A percentile compares a stretch with the other conserved stretches of the same genome.
Conservation (phyloP, 1,140 invertebrate genomes). For the Oncopeltus fasciatus region DNA sequence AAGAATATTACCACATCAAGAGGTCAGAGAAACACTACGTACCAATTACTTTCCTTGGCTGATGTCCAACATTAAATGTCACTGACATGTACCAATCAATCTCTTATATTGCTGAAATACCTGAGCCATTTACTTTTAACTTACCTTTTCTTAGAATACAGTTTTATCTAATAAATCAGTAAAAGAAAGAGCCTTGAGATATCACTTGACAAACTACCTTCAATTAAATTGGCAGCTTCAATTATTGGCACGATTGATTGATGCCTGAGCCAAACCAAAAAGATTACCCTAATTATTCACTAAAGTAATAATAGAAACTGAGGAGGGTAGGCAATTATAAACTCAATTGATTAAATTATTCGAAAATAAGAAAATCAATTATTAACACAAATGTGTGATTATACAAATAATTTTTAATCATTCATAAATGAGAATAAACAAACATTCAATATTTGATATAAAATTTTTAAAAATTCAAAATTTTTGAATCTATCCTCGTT, state of each 20-base stretch:
- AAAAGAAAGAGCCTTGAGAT: not conserved
- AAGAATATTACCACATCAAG: too few species aligned
- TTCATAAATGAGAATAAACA: too few species aligned
- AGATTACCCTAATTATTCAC: slow-evolving; percentile 5
- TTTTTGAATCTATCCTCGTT: too few species aligned
- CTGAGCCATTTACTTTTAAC: not conserved
- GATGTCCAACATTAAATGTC: not conserved
- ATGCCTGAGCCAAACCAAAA: slow-evolving; percentile 13
- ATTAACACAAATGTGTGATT: too few species aligned
- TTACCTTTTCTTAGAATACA: not conserved
- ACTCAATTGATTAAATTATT: too few species aligned
- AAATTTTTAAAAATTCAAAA: too few species aligned
- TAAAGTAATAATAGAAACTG: too few species aligned
- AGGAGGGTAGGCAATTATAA: too few species aligned
- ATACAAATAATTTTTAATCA: too few species aligned
- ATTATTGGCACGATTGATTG: slow-evolving; percentile 13
- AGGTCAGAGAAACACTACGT: too few species aligned
- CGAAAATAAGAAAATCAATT: too few species aligned
- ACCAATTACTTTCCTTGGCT: not conserved
- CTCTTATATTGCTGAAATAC: not conserved
- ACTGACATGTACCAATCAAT: not conserved
- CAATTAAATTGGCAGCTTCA: not conserved
- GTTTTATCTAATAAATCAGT: not conserved
- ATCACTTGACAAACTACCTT: not conserved
- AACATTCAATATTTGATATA: too few species aligned